Conservation (phyloP, 2,888 invertebrate genomes). For the Tinea trinotella region DNA sequence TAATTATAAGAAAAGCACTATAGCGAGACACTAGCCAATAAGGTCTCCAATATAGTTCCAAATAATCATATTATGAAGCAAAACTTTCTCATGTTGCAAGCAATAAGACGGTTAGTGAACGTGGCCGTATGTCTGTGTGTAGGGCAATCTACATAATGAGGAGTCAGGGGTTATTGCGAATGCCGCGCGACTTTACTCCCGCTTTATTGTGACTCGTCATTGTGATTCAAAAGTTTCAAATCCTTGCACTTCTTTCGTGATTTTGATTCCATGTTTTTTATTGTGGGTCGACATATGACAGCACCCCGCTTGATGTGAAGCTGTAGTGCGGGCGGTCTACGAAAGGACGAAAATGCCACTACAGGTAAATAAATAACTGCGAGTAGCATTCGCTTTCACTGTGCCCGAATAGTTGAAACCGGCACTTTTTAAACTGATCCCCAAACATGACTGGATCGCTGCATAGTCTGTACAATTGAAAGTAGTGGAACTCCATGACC, state of each 20-base stretch:
- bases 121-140: conserved; percentile 43
- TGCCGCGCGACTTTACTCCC: conserved; percentile 2
- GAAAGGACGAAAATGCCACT: no score
- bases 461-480: no score
- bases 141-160: conserved; percentile 65
- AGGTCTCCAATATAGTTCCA: conserved; percentile 14
- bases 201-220: background rate
- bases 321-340: no score
- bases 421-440: no score
- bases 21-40: background rate
- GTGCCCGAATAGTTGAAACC: no score
- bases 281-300: no score
- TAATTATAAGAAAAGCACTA: conserved; percentile 11
- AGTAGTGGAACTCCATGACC: no score
- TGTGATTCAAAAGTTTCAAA: background rate
- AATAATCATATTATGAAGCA: conserved; percentile 16
- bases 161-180: conserved; percentile 47
- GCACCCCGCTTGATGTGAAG: no score
- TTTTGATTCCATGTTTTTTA: no score
- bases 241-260: background rate
- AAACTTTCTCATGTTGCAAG: conserved; percentile 20
- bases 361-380: no score
- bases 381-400: no score
- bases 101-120: conserved; percentile 46
- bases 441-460: no score